Base-by-base conservation (phyloP, 2,113 vertebrate genomes). In the Planiliza haematocheilus region DNA sequence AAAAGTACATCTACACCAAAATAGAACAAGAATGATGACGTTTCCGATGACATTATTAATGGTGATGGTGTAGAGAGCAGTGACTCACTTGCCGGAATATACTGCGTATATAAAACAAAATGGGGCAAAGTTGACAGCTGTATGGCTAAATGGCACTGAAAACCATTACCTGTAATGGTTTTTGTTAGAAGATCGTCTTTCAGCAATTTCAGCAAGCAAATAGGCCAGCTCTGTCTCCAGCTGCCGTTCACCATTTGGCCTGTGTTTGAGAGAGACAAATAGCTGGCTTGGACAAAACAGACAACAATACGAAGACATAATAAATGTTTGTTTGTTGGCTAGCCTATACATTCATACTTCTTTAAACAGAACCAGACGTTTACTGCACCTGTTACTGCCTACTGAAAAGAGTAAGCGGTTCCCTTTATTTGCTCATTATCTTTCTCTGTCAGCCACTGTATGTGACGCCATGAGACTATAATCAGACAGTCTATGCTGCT, bases 301-400 rank as follows among this genome's bases (percentile, higher is more conserved):
- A 43, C 13, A 60, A 39, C 53, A 61, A 65, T 18, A 39, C 24
- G 50, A 17, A 36, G 13, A 36, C 8, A 57, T 55, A 10, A 56
- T 8, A 16, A 1, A 20, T 42, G 38, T 75, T 63, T 76, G 34
- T 20, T 58, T 43, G 58, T 63, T 41, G 14, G 4, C 43, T 45
- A n/a, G 58, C 17, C 24, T 45, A 12, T 20, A 4, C 37, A 56
- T 61, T 45, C 36, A 48, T 49, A 50, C 1, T 37, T 42, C 34
- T 68, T 48, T 4, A 64, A 55, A 66, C 24, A 24, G 13, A 14
- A 30, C 24, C 24, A 8, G 41, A 45, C 37, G 41, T 55, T 81
- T 36, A 17, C 38, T 39, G n/a, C 63, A 81, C 53, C 73, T 74
- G 72, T 37, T 63, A 10, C 38, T 17, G 24, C 18, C 18, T 55